These are phyloP conservation scores for Molorchus minor DNA, from an alignment of 2,888 invertebrate genomes.

Conservation along the genomic window DNA sequence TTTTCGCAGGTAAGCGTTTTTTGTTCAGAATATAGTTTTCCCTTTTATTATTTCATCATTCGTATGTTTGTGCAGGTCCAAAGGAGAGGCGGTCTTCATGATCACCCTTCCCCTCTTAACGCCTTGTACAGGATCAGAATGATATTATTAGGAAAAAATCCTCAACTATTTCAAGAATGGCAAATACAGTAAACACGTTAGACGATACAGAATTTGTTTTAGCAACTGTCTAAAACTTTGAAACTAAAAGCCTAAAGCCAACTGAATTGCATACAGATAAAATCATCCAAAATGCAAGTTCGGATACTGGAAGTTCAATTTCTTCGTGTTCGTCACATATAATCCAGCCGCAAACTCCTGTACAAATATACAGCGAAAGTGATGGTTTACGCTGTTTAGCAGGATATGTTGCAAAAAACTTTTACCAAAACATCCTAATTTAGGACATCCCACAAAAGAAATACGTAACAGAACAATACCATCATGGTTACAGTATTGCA, in stretches of 20 bases:
- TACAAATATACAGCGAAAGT: neutral
- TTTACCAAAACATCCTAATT: no score
- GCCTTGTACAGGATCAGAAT: constrained; percentile 30
- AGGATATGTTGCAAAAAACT: no score
- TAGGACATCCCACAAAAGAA: no score
- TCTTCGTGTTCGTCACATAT: no score
- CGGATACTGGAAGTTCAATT: no score
- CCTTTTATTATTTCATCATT: constrained; percentile 2
- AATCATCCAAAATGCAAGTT: no score
- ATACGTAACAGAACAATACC: no score
- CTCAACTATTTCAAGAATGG: neutral
- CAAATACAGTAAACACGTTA: constrained; percentile 4
- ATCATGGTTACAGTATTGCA: constrained; percentile 8
- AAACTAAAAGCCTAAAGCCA: neutral
- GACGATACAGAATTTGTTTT: constrained; percentile 4
- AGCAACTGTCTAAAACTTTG: neutral
- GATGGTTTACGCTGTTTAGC: no score
- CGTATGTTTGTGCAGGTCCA: neutral
- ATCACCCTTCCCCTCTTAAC: constrained; percentile 30
- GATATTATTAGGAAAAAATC: constrained; percentile 33
- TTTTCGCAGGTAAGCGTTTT: neutral
- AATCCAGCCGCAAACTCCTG: neutral
- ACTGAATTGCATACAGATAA: no score
- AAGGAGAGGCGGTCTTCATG: constrained; percentile 27
- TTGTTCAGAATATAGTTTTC: no score